Evolutionary conservation across 2,797 vertebrate species (phyloP), one percentile per base, ranked within the genome.

Genomic region (Dromococcyx pavoninus): DNA sequence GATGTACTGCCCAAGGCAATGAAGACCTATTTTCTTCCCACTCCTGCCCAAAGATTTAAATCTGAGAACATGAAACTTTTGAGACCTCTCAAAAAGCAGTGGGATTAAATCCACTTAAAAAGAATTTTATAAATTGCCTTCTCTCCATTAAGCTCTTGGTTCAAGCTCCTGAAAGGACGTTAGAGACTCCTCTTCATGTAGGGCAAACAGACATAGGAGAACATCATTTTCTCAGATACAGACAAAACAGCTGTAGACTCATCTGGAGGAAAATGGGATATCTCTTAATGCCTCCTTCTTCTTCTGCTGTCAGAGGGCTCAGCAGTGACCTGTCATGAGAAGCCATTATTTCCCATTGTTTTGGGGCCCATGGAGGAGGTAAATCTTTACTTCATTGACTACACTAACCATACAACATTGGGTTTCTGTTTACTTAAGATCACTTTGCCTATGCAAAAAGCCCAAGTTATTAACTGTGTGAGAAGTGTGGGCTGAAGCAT

Each of bases 401-500:
- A 5, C 53, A n/a, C 65, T 72, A 69, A 51, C 17, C 39, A 32
- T 0, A n/a, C 22, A 83, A 46, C 9, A 17, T 64, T 23, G 28
- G 19, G 81, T 79, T 75, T 78, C 73, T 18, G 17, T 43, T 75
- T 53, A 50, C 61, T 83, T 71, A 25, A 57, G 50, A 91, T 53
- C 5, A 35, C 37, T 71, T 53, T 48, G 48, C n/a, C 48, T 75
- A 4, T 75, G 13, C 24, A 84, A 88, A 88, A 64, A 93, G 4
- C 14, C 51, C 10, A 70, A 77, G 65, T 37, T 72, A 82, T 71
- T 86, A 90, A 76, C 48, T 25, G 43, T 10, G 9, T 64, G 64
- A 70, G 58, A 93, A 71, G 56, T 10, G 25, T 94, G 84, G 43
- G 74, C 62, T 86, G 61, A 48, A 82, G 41, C 74, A 69, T 88